A percentile compares a stretch with the other conserved stretches of the same genome.
phyloP scores from a whole-genome alignment of 2,797 vertebrate genomes.

The Gila robusta region DNA sequence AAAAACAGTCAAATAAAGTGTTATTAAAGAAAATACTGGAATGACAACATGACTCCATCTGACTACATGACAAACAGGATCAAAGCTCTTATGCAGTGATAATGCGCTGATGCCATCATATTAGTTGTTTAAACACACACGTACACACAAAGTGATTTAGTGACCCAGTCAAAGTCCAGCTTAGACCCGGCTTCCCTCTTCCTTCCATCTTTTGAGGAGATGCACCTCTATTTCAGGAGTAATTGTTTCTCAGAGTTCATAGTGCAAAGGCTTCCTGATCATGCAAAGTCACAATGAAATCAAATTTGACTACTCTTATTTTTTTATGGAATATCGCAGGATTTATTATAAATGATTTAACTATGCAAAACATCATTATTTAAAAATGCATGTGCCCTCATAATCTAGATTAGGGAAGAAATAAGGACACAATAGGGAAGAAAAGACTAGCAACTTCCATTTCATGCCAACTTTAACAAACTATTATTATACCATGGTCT shows the following conservation, averaged over 20 bases:
- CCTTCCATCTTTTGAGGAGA: constrained; percentile 21
- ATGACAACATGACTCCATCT: neutral
- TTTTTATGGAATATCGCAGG: neutral
- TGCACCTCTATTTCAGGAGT: constrained; percentile 18
- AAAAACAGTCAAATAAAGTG: neutral
- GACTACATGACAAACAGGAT: constrained; percentile 13
- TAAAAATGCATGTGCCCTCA: neutral
- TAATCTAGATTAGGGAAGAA: neutral
- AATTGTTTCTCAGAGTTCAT: constrained; percentile 21
- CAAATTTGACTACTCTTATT: neutral
- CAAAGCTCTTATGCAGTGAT: neutral
- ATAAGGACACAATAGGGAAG: neutral
- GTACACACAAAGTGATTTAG: neutral
- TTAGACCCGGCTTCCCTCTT: constrained; percentile 37
- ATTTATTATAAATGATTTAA: neutral
- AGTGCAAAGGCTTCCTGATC: neutral
- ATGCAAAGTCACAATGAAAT: neutral
- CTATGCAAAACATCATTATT: neutral
- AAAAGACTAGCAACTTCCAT: neutral
- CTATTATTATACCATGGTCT: neutral
- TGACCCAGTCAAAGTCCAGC: neutral
- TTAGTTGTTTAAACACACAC: neutral
- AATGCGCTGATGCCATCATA: neutral
- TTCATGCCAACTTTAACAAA: neutral
- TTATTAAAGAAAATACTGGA: constrained; percentile 22